Conservation (phyloP, 1,140 invertebrate genomes). For the Melipona quadrifasciata region DNA sequence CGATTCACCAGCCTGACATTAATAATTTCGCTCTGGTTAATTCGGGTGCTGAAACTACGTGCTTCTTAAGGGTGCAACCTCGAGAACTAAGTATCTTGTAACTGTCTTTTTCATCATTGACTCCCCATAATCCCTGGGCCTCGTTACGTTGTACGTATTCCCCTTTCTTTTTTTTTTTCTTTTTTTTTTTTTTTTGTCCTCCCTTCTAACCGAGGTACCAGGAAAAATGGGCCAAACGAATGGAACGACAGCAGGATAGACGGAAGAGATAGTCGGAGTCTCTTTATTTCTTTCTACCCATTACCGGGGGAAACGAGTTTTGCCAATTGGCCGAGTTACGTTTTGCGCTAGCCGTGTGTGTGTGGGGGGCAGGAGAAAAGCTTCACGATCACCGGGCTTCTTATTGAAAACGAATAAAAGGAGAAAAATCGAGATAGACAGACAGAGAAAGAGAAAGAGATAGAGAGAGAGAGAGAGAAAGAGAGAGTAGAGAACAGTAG, state of each 20-base stretch:
- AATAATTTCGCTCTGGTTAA: slow-evolving; percentile 54
- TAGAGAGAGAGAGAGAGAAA: not conserved
- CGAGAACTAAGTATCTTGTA: slow-evolving; percentile 38
- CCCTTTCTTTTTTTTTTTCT: no score
- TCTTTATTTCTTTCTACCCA: slow-evolving; percentile 42
- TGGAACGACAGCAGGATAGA: slow-evolving; percentile 6
- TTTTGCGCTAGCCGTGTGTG: not conserved
- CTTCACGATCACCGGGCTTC: not conserved
- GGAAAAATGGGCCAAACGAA: not conserved
- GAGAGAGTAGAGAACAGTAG: not conserved
- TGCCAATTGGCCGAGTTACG: slow-evolving; percentile 33
- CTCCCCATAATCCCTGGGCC: not conserved
- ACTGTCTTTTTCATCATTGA: slow-evolving; percentile 61
- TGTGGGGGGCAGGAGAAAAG: no score
- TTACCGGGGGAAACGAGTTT: slow-evolving; percentile 18
- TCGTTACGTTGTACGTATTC: not conserved
- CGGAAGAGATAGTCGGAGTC: not conserved
- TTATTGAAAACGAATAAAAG: not conserved
- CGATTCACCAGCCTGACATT: slow-evolving; percentile 86
- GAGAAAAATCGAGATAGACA: not conserved
- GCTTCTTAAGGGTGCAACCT: not conserved
- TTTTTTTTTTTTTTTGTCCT: no score
- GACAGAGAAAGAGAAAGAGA: not conserved
- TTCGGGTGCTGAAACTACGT: not conserved
- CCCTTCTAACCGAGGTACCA: not conserved